A percentile compares a stretch with the other conserved stretches of the same genome.
Evolutionary conservation across 2,888 invertebrate species (phyloP).

Genomic region (Drosophila longiperda): DNA sequence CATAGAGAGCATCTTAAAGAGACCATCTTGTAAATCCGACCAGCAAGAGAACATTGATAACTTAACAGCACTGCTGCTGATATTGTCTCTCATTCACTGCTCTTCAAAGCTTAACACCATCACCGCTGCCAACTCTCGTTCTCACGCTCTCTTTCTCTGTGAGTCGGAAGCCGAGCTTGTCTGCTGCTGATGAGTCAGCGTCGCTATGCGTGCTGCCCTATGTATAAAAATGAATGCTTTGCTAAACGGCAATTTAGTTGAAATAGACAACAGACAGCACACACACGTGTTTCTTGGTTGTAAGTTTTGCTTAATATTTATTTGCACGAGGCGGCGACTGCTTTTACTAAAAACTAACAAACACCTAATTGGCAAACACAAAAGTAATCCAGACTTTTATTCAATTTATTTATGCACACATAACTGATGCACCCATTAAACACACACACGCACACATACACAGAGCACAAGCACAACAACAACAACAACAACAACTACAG

Average conservation of each 20-base stretch:
- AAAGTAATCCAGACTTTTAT: slow-evolving; percentile 62
- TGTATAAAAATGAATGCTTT: slow-evolving; percentile 41
- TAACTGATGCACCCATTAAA: slow-evolving; percentile 32
- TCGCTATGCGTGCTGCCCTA: neutral
- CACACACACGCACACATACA: slow-evolving; percentile 42
- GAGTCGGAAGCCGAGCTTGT: slow-evolving; percentile 8
- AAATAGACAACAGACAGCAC: neutral
- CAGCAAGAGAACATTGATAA: neutral
- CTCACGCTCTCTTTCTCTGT: neutral
- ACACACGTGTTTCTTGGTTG: slow-evolving; percentile 23
- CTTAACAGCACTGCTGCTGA: neutral
- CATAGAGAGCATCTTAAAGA: neutral
- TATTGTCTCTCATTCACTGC: neutral
- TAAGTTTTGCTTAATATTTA: slow-evolving; percentile 43
- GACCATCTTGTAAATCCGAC: neutral
- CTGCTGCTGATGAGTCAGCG: slow-evolving; percentile 20
- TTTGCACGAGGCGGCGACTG: slow-evolving; percentile 47
- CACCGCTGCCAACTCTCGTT: neutral
- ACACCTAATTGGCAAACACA: slow-evolving; percentile 46
- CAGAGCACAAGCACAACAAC: slow-evolving; percentile 51
- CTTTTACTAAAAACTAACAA: slow-evolving; percentile 40
- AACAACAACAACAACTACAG: slow-evolving; percentile 48
- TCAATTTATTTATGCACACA: slow-evolving; percentile 62
- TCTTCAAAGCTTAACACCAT: slow-evolving; percentile 5
- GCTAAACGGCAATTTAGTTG: slow-evolving; percentile 40